Base-by-base conservation (phyloP, 2,797 vertebrate species). In the Jordanella pulchra region DNA sequence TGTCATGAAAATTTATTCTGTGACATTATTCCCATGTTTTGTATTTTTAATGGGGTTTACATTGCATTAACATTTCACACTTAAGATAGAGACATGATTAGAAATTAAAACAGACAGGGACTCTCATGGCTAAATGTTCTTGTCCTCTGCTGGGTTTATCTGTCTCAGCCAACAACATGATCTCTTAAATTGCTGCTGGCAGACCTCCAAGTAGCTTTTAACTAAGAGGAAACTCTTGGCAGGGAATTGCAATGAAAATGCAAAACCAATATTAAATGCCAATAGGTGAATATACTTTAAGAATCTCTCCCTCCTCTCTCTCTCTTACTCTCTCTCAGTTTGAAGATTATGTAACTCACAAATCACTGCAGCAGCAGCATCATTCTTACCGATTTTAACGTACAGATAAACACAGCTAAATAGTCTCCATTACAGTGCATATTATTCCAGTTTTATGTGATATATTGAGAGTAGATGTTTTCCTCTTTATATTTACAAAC, bases 181-280 rank as follows among this genome's bases (percentile, higher is more conserved):
- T 78, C 72, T 69, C 63, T 60, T 84, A 78, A 88, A 85, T 75
- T 74, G 67, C 55, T 44, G 44, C 71, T 87, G 86, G 84, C 82
- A 60, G 17, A 23, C 30, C 54, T 84, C 82, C 84, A 84, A 82
- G 70, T 72, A 67, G 78, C 81, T 88, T 84, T 87, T 87, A 86
- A 86, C 71, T 71, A 71, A 76, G 28, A 73, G 76, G 73, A 74
- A 71, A 73, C 54, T 79, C 60, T 28, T 21, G 64, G 50, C 69
- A 58, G 74, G n/a, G 53, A 28, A 77, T 68, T 65, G 72, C 69
- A 78, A 72, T 82, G 80, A 74, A 86, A 84, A 86, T 77, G 67
- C 72, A 78, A 83, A 89, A 76, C 76, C 61, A 84, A 73, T 80
- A 76, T 71, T 48, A 78, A 88, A 87, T 75, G 72, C 67, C 77